Conservation (phyloP, 2,113 vertebrate species). For the Myodes glareolus region DNA sequence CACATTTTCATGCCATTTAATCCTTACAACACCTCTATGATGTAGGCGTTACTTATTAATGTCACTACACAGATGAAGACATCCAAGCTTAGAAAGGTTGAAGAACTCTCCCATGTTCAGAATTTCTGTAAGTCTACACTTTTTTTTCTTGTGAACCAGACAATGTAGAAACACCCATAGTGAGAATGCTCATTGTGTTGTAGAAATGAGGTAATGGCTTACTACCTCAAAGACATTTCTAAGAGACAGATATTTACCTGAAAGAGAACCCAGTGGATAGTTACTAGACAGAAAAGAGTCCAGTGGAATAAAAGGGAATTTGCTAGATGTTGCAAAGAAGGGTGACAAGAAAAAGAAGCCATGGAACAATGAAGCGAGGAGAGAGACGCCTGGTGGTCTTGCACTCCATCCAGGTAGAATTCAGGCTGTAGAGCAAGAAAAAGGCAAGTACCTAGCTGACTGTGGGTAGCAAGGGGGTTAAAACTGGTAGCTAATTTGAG, state of each 20-base stretch:
- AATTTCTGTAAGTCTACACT: neutral
- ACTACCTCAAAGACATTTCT: neutral
- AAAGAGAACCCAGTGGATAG: neutral
- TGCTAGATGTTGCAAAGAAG: neutral
- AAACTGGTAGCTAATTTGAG: conserved; percentile 63
- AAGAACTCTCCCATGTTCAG: neutral
- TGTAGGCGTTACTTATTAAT: neutral
- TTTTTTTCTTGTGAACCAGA: neutral
- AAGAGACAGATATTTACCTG: neutral
- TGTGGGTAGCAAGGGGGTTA: conserved; percentile 48
- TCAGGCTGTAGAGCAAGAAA: conserved; percentile 51
- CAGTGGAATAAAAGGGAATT: neutral
- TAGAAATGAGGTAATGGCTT: conserved; percentile 20
- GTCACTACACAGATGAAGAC: neutral
- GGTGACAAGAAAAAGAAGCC: neutral
- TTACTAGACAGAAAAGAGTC: conserved; percentile 43
- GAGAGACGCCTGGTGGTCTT: neutral
- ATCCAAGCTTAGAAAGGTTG: neutral
- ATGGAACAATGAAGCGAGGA: neutral
- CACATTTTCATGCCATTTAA: neutral
- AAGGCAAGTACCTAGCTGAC: conserved; percentile 28
- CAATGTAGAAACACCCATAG: neutral
- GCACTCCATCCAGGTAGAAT: neutral
- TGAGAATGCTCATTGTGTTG: neutral
- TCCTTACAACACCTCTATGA: neutral